Conservation (phyloP, 2,797 vertebrate genomes). For the Microctenopoma steveboyesi region DNA sequence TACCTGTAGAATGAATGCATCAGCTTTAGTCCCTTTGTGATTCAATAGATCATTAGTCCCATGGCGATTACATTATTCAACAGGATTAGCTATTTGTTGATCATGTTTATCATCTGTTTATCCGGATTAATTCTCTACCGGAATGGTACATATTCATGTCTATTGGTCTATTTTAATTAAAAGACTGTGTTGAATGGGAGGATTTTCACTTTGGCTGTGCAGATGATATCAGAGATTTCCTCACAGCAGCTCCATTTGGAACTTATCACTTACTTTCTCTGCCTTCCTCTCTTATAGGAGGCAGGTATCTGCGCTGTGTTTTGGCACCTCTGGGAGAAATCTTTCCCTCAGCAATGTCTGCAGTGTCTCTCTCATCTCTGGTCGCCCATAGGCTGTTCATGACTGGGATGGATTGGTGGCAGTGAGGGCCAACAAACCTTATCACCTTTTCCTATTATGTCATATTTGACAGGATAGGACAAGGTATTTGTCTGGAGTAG, state of each 20-base stretch:
- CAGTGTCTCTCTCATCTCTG: conserved; percentile 50
- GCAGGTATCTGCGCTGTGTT: conserved; percentile 33
- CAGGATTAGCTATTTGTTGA: conserved; percentile 28
- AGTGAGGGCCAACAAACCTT: conserved; percentile 28
- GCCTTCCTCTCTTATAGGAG: conserved; percentile 14
- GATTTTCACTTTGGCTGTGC: not conserved
- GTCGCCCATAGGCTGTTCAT: conserved; percentile 33
- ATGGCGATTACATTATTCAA: conserved; percentile 16
- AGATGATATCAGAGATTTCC: not conserved
- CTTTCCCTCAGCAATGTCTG: conserved; percentile 36
- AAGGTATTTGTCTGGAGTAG: conserved; percentile 38
- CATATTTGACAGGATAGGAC: not conserved
- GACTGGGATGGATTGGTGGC: conserved; percentile 32
- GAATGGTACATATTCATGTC: conserved; percentile 8
- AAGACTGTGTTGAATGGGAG: not conserved
- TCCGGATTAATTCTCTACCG: conserved; percentile 13
- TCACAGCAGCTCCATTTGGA: not conserved
- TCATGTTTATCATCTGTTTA: conserved; percentile 36
- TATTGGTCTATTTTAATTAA: conserved; percentile 13
- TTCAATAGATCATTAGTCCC: conserved; percentile 22
- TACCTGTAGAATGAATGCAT: too few relatives aligned
- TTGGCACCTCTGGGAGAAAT: conserved; percentile 27
- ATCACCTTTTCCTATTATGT: conserved; percentile 39
- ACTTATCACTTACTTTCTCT: not conserved
- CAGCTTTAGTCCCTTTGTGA: not conserved